Evolutionary conservation across 2,113 vertebrate genomes (phyloP), one percentile per base, ranked within the genome.

Genomic region (Tricholaema leucomelas): DNA sequence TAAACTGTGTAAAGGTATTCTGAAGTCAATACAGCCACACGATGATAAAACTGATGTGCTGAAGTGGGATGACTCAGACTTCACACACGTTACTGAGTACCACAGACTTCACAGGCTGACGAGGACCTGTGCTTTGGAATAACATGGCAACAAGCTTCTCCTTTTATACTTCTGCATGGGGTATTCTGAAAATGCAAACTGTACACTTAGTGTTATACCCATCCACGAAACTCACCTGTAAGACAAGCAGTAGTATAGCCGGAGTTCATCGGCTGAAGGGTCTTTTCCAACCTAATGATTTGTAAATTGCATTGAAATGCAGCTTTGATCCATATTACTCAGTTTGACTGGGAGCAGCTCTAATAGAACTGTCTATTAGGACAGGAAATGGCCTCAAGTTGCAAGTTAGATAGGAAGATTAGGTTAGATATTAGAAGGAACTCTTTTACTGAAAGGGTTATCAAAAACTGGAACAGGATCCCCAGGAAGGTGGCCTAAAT

Each of bases 21-120:
- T n/a, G n/a, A n/a, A n/a, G n/a, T n/a, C n/a, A n/a, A n/a, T n/a
- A n/a, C n/a, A n/a, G n/a, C n/a, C n/a, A n/a, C n/a, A n/a, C n/a
- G n/a, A n/a, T n/a, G n/a, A n/a, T n/a, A n/a, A n/a, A 44, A 71
- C 6, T 8, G 30, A 10, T 50, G 35, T 21, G 46, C 78, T 44
- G 38, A 7, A 31, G 36, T 15, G 24, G 55, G n/a, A 48, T 1
- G 12, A 67, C n/a, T 31, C 70, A 35, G 54, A 59, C 7, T 13
- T 60, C 0, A 0, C 1, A 2, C 2, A 0, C 69, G 19, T 40
- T 44, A 67, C 36, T 2, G 20, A 56, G 44, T 33, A 60, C 14
- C 36, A 83, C 73, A 86, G 21, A 71, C n/a, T 56, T 70, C 48
- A 30, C 46, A 55, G 61, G 24, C 2, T 75, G 58, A 64, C 28